Base-by-base conservation (phyloP, 2,113 vertebrate species). In the Lontra canadensis region DNA sequence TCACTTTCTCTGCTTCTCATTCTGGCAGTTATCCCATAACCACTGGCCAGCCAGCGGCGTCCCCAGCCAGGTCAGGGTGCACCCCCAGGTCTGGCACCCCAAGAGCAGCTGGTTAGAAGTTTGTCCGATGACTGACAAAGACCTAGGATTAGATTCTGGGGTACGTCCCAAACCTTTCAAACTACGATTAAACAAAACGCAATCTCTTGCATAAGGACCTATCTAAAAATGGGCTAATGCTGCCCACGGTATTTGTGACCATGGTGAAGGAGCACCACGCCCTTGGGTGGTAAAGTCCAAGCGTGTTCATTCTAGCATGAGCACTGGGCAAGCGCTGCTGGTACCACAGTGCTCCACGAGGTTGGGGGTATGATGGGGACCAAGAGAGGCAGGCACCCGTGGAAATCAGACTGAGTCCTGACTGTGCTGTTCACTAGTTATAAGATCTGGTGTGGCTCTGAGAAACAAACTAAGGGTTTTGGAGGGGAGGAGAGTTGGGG, bases 271-370 rank as follows among this genome's bases (percentile, higher is more conserved):
- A 8, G 42, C 31, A 21, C n/a, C 12, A 78, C 10, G 14, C 63
- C 14, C 29, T 34, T 3, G 29, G 63, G 63, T 20, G 49, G 49
- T 49, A 7, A 69, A 36, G n/a, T 44, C 15, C 67, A 17, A 21
- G 29, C 57, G 17, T 4, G 52, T 7, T 29, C 55, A 5, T 10
- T 6, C 29, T 7, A 12, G n/a, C 1, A 34, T 3, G 6, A 23
- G n/a, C 12, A 6, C 11, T 4, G 9, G 36, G 12, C 44, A 34
- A 39, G 4, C 0, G 7, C 29, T 15, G 15, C 4, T 1, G 4
- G 42, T 12, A 12, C 80, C 13, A 23, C 13, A 15, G 1, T 21
- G n/a, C 63, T 49, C 26, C 26, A 13, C 25, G 25, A 14, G 1
- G 7, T 42, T 20, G 4, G 6, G 12, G 34, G 26, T 29, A 6